phyloP scores from a whole-genome alignment of 2,888 invertebrate genomes.

The Mythimna ferrago region DNA sequence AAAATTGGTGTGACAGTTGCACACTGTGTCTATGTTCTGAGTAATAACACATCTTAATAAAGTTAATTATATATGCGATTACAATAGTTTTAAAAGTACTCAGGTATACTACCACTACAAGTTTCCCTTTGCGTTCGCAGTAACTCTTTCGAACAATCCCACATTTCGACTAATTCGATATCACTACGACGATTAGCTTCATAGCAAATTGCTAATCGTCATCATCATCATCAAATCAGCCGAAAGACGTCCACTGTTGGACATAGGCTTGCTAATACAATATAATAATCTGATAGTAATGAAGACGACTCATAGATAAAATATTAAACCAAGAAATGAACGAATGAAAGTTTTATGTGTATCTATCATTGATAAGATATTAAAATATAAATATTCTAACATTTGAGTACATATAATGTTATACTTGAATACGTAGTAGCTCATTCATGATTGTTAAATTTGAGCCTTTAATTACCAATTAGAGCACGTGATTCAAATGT shows the following conservation, averaged over 20 bases:
- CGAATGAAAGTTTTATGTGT: neutral
- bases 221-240: too few relatives aligned
- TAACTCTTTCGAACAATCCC: too few relatives aligned
- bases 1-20: too few relatives aligned
- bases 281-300: neutral
- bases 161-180: neutral
- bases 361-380: constrained; percentile 2
- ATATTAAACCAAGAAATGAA: neutral
- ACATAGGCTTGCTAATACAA: neutral
- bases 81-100: too few relatives aligned
- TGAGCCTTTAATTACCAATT: constrained; percentile 50
- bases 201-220: neutral
- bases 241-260: too few relatives aligned
- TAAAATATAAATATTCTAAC: neutral
- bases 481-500: constrained; percentile 24
- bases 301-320: constrained; percentile 6
- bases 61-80: too few relatives aligned
- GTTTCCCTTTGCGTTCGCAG: too few relatives aligned
- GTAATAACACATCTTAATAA: too few relatives aligned
- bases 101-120: too few relatives aligned
- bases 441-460: constrained; percentile 48
- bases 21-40: too few relatives aligned
- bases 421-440: neutral
- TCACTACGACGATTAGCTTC: neutral
- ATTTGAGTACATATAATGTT: neutral